Evolutionary conservation across 1,140 invertebrate genomes (phyloP).

Genomic region (Eurosta solidaginis): DNA sequence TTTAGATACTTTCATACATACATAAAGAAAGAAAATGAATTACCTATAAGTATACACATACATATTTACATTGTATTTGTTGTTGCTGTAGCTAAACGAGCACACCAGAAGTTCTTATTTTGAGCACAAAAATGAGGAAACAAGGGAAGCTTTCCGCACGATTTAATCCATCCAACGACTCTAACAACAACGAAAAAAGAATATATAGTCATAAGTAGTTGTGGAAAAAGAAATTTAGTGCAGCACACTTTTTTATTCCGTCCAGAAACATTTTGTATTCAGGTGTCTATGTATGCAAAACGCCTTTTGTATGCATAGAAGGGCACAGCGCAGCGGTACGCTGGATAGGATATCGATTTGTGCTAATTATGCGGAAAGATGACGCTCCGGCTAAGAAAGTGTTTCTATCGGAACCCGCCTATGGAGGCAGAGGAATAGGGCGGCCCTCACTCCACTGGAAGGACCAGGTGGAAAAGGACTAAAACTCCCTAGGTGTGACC

Average conservation of each 20-base stretch:
- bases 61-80: not conserved
- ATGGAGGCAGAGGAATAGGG: too few relatives aligned
- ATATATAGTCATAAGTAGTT: not conserved
- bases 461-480: too few relatives aligned
- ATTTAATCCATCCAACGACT: slow-evolving; percentile 55
- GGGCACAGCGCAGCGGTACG: too few relatives aligned
- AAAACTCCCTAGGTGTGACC: too few relatives aligned
- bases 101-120: not conserved
- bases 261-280: not conserved
- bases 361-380: too few relatives aligned
- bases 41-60: not conserved
- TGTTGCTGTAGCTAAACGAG: not conserved
- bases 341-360: too few relatives aligned
- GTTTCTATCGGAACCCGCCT: too few relatives aligned
- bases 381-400: too few relatives aligned
- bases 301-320: too few relatives aligned
- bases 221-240: not conserved
- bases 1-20: not conserved
- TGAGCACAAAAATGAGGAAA: not conserved
- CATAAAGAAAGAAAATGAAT: not conserved
- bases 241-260: not conserved
- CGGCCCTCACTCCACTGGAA: too few relatives aligned
- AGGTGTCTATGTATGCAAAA: not conserved
- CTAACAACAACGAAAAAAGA: not conserved
- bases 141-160: slow-evolving; percentile 50